Conservation (phyloP, 2,797 vertebrate species). For the Allobates femoralis region DNA sequence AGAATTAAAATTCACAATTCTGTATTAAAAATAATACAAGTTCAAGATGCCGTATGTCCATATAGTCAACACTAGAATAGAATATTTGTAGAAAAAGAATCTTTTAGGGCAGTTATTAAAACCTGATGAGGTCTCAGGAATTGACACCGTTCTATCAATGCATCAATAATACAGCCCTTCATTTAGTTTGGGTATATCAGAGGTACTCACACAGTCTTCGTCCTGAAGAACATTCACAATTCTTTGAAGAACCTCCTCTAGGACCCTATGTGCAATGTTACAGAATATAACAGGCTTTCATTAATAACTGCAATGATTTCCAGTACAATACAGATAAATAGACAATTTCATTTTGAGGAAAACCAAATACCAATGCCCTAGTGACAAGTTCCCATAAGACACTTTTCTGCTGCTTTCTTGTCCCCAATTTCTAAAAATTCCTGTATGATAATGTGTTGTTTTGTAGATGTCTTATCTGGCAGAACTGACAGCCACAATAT, state of each 20-base stretch:
- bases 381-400: background rate
- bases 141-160: background rate
- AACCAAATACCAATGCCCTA: background rate
- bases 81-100: background rate
- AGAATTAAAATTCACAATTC: too few species aligned
- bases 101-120: background rate
- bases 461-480: background rate
- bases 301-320: background rate
- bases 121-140: background rate
- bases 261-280: conserved; percentile 73
- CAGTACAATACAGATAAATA: background rate
- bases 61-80: background rate
- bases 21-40: background rate
- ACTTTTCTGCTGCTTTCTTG: background rate
- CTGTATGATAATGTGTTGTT: background rate
- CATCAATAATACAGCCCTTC: background rate
- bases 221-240: conserved; percentile 90
- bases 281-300: conserved; percentile 7
- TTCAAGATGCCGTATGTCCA: background rate
- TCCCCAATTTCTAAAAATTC: too few species aligned
- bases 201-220: conserved; percentile 89
- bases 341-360: background rate
- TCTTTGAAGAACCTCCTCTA: conserved; percentile 90
- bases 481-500: too few species aligned
- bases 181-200: background rate